Base-by-base conservation (phyloP, 2,113 vertebrate genomes). In the Corythaixoides concolor region DNA sequence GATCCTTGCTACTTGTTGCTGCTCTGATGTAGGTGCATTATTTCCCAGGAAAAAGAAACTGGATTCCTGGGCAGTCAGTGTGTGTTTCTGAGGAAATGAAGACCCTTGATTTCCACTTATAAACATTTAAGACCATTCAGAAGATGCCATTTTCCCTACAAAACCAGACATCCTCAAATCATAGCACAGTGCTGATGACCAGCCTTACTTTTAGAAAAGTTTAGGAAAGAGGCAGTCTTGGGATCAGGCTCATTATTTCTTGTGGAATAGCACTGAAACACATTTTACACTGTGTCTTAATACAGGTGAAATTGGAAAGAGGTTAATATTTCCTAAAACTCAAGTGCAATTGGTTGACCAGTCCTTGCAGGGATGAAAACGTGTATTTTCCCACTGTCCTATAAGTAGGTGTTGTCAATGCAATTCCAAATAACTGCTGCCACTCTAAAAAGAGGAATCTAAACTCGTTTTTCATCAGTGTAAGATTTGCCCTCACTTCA, bases 1-100 rank as follows among this genome's bases (percentile, higher is more conserved):
- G 15, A 4, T 11, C 15, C 6, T 5, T 12, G 5, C 11, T 12
- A 13, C 0, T 3, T 37, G 41, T 41, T 0, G 0, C 20, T 73
- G 41, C 30, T 50, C 30, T 75, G 32, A n/a, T 27, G 5, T 26
- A 27, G 63, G 26, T 43, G 5, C 6, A 27, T 62, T 49, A 56
- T 33, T 50, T 39, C 39, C 32, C 26, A 50, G 19, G 12, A 85
- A 85, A 82, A 2, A 89, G 23, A 63, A 91, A 41, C 12, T 39
- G 18, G 2, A 64, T 84, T 50, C 27, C 55, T 66, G 45, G 45
- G 10, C 16, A 56, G 26, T 6, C 9, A 49, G 5, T 11, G 4
- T 22, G 14, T 43, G 8, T 23, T 80, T 75, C 30, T 64, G 45
- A 69, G 19, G 9, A 41, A 85, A 39, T 19, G 9, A 62, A 70